These are phyloP conservation scores for Xenopus tropicalis DNA, from an alignment of 2,113 vertebrate genomes.

Conservation along the genomic window UCB_Xtro_10.0 CM004444.2:26957501-26958000, in stretches of 20 bases:
- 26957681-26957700: conserved; percentile 32
- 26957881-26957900: no score
- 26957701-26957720: conserved; percentile 11
- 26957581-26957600: conserved; percentile 49
- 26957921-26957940: no score
- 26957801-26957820: no score
- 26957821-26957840: no score
- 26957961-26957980: no score
- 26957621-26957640: conserved; percentile 49
- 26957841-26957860: no score
- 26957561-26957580: conserved; percentile 47
- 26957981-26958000: no score
- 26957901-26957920: no score
- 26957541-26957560: conserved; percentile 45
- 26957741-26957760: conserved; percentile 12
- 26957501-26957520: conserved; percentile 36
- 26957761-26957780: conserved; percentile 12
- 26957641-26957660: conserved; percentile 41
- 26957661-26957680: conserved; percentile 39
- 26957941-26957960: no score
- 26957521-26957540: conserved; percentile 49
- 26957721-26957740: conserved; percentile 8
- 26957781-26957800: background rate
- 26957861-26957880: no score
- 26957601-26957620: conserved; percentile 55